Evolutionary conservation across 2,113 vertebrate species (phyloP).

Genomic region (Mobula hypostoma): DNA sequence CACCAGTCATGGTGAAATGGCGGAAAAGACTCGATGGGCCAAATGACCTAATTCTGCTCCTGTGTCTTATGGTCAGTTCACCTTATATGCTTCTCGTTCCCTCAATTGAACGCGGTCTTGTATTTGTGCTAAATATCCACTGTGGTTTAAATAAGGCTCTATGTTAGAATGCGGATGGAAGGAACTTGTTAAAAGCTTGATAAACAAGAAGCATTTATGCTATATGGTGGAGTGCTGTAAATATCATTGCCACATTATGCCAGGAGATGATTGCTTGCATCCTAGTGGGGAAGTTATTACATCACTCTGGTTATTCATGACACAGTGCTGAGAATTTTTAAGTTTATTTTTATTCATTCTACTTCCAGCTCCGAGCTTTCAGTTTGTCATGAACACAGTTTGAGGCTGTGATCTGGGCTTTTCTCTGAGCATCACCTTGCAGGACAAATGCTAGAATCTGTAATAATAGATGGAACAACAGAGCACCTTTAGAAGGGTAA

Average conservation of each 20-base stretch:
- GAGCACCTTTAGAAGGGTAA: too few species aligned
- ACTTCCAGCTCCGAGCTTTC: background rate
- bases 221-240: background rate
- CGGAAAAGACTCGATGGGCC: too few species aligned
- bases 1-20: too few species aligned
- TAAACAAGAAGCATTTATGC: background rate
- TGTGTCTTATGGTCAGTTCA: background rate
- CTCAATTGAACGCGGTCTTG: background rate
- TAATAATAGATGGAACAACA: too few species aligned
- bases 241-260: background rate
- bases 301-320: background rate
- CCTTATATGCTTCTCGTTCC: background rate
- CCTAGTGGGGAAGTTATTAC: background rate
- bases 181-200: background rate
- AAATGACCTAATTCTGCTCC: too few species aligned
- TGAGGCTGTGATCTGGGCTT: background rate
- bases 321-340: background rate
- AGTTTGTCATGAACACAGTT: background rate
- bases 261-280: background rate
- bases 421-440: background rate
- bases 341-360: background rate
- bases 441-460: too few species aligned
- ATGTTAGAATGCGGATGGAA: background rate
- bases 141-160: background rate
- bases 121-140: background rate